Evolutionary conservation across 2,888 invertebrate species (phyloP), one percentile per base, ranked within the genome.

Genomic region (Ennomos erosarius): DNA sequence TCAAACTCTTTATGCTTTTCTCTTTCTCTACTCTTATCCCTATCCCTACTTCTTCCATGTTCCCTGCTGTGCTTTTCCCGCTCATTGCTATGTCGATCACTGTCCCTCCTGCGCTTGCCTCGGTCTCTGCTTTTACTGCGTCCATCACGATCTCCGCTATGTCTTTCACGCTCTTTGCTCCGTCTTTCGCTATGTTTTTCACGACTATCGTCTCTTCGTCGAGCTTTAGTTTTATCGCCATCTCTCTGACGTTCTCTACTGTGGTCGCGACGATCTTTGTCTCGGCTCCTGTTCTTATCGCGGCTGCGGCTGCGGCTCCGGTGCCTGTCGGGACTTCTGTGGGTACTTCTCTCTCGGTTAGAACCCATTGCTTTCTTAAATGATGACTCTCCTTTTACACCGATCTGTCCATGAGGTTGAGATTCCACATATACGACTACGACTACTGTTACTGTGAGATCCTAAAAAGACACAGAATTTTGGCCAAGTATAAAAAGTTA

Each of bases 291-390:
- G 49, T 55, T 65, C 9, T 63, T 69, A 1, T 76, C 75, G 36
- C 71, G 73, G 56, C 78, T 77, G 36, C 71, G 73, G 56, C 78
- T 77, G 51, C 71, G 70, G 58, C 77, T 82, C 36, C 75, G 74
- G 42, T 70, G 68, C 39, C 74, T 70, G 3, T 73, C 73, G 33
- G 55, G 69, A 52, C 73, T 74, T 37, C 71, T 71, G n/a, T 72
- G 74, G 26, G 61, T 68, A 50, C 73, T 75, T 10, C 75, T 78
- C 3, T 80, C 79, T 44, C 73, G 72, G 53, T 81, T 80, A 35
- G 40, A 54, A 11, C 44, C 51, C 47, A 59, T 33, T 40, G n/a
- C 4, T 42, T 13, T 49, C n/a, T n/a, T n/a, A n/a, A n/a, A n/a
- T n/a, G n/a, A n/a, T n/a, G n/a, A n/a, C n/a, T n/a, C n/a, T n/a